Conservation (phyloP, 2,888 invertebrate species). For the Rotaria macrura region DNA sequence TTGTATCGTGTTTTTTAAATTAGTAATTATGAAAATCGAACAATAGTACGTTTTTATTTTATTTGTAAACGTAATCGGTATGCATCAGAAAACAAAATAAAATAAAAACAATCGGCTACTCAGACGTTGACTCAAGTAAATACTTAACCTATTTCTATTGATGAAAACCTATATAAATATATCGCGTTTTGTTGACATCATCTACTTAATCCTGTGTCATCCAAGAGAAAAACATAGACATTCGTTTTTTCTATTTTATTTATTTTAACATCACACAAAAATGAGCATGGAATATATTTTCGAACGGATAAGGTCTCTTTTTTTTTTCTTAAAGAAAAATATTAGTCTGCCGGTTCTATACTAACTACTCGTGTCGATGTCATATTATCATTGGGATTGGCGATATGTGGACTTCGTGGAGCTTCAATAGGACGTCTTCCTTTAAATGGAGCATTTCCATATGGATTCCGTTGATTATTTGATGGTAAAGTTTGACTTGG, state of each 20-base stretch:
- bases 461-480: neutral
- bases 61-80: neutral
- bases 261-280: neutral
- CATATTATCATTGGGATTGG: neutral
- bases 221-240: neutral
- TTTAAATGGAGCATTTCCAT: neutral
- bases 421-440: neutral
- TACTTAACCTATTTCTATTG: neutral
- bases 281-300: neutral
- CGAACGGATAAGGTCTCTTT: neutral
- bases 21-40: too few relatives aligned
- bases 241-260: neutral
- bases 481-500: neutral
- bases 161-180: neutral
- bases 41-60: too few relatives aligned
- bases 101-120: too few relatives aligned
- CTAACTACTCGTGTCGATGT: neutral
- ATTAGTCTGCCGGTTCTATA: neutral
- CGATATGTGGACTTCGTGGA: neutral
- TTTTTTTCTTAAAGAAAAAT: neutral
- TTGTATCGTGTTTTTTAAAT: neutral
- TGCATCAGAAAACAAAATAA: neutral
- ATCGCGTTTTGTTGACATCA: neutral
- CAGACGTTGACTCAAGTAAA: neutral
- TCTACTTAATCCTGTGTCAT: neutral